Evolutionary conservation across 1,140 invertebrate species (phyloP), one percentile per base, ranked within the genome.

Genomic region (Bombus balteatus): DNA sequence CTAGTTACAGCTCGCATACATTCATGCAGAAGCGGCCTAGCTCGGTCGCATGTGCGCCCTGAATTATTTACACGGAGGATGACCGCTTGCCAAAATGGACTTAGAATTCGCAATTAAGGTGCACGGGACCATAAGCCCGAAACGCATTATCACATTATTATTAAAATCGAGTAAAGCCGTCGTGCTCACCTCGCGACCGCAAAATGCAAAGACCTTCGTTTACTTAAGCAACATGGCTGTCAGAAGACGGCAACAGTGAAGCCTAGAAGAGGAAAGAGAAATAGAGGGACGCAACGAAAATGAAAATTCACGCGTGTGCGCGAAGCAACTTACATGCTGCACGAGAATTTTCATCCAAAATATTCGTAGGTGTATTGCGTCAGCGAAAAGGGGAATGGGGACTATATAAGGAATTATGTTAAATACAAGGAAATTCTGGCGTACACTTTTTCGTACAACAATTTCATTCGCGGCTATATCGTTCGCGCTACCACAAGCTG

Each of bases 21-120:
- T 90, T 77, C 88, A 90, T 88, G 77, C 79, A 83, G 78, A 77
- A 89, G 47, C 78, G 79, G 79, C 86, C 86, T 87, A 81, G 86
- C 65, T 47, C 75, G 90, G 90, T 88, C 90, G 88, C 91, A 91
- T 91, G 88, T 91, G 91, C 90, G 79, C 78, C 71, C 77, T 91
- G 91, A 91, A 91, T 91, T 91, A 91, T 88, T 91, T 90, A 91
- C 86, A 83, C 79, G 79, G 79, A 80, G 90, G 88, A 91, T 91
- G 90, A 91, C 90, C 90, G 88, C 90, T 83, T 90, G 83, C 85
- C 88, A 90, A 91, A 91, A 90, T 91, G 87, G 83, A 89, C 88
- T 91, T 91, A 91, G 87, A 91, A 91, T 91, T 91, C 87, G 82
- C 88, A 84, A 91, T 91, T 91, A 91, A 81, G 86, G 79, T 87